Base-by-base conservation (phyloP, 2,888 invertebrate species). In the Cynaeus angustus region DNA sequence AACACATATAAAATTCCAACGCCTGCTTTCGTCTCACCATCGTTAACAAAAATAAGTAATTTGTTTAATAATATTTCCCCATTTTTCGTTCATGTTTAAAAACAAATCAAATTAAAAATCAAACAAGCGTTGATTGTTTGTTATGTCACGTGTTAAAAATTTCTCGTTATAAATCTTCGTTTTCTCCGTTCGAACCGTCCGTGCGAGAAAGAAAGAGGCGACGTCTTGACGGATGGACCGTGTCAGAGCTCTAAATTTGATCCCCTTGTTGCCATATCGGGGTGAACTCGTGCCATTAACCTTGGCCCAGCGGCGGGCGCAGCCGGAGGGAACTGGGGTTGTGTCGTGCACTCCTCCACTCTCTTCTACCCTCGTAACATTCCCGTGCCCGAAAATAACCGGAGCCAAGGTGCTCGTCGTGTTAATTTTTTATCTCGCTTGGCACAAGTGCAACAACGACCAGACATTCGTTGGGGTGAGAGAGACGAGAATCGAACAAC, bases 271-370 rank as follows among this genome's bases (percentile, higher is more conserved):
- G 65, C 45, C 55, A 28, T 41, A 43, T 62, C 62, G 74, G 69
- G 70, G 66, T 69, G 71, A 70, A 67, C 72, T 62, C 75, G 74
- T 74, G 75, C 72, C 72, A 73, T 73, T 75, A 74, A 75, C 75
- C 75, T 75, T 75, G 75, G 75, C 75, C 72, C 70, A 72, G 72
- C 72, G 55, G 53, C 70, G 55, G 50, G 58, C 56, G 30, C 43
- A 41, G 48, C 53, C 46, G 56, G 28, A 33, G 66, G 41, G 52
- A 13, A 14, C 13, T 26, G 33, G 66, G 55, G 66, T 30, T 26
- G 48, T 8, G 14, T 41, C 66, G 65, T 43, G 16, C 41, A 37
- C 16, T 37, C 53, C 38, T 13, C 28, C 50, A 12, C 48, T 52
- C 64, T 43, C 43, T 30, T 12, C 13, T n/a, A 45, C 53, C 50